Evolutionary conservation across 1,140 invertebrate genomes (phyloP).

Genomic region (Thalassaphorura encarpata): DNA sequence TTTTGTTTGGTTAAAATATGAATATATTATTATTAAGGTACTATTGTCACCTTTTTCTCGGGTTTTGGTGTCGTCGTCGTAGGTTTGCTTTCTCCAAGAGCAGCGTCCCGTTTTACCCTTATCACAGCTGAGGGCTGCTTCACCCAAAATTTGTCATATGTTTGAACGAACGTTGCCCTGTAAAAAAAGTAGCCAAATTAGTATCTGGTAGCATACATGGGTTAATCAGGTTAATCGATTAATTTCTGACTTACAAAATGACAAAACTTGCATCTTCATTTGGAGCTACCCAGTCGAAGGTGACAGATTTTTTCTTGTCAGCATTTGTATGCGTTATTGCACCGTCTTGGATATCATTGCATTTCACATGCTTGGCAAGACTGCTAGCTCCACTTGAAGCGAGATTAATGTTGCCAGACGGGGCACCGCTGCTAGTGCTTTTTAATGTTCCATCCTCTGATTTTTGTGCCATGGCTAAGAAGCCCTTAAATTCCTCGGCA

Average conservation of each 20-base stretch:
- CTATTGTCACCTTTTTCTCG: too few species aligned
- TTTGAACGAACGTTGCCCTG: background rate
- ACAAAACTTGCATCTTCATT: background rate
- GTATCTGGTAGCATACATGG: background rate
- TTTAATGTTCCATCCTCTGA: too few species aligned
- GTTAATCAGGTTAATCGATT: background rate
- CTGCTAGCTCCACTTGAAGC: too few species aligned
- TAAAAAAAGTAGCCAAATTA: background rate
- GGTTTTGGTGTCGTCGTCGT: background rate
- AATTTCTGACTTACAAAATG: conserved; percentile 6
- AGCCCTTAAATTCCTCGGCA: too few species aligned
- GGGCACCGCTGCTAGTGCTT: too few species aligned
- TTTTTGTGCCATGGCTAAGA: too few species aligned
- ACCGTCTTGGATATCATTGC: background rate
- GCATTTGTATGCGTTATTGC: background rate
- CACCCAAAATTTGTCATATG: conserved; percentile 1
- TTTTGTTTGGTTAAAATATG: too few species aligned
- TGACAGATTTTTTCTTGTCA: background rate
- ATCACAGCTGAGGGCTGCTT: background rate
- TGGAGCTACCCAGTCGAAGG: conserved; percentile 1
- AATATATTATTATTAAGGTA: too few species aligned
- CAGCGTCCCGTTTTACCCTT: background rate
- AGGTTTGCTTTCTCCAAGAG: background rate
- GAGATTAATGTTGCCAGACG: too few species aligned
- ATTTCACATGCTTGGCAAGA: too few species aligned